Base-by-base conservation (phyloP, 1,140 invertebrate genomes). In the Dinoponera quadriceps region DNA sequence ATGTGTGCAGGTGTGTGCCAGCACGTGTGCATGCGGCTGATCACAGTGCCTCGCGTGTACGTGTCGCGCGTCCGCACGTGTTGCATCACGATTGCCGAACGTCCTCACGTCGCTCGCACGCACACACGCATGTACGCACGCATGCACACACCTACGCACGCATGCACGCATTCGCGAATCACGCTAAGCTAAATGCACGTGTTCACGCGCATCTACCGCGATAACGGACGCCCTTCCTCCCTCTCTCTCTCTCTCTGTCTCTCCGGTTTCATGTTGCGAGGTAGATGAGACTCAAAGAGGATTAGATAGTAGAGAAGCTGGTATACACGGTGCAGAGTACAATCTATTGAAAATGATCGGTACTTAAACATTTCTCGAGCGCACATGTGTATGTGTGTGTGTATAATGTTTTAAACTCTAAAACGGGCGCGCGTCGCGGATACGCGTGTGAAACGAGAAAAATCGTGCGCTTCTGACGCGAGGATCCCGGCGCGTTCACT, bases 181-280 rank as follows among this genome's bases (percentile, higher is more conserved):
- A 81, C 54, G 51, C 72, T 73, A 74, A 85, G 73, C 83, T 65
- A 80, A 88, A 88, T 83, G 80, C 66, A 74, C 83, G 83, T 88
- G 83, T 88, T 85, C 83, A 85, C 73, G 78, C 78, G 73, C 69
- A 59, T 83, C 78, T 20, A 27, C 29, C 25, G 33, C 54, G 87
- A 85, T 88, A 85, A 88, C 68, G 59, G 68, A 72, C 49, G 55
- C 48, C 48, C 27, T 63, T 9, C 55, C 27, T 55, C 9, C 59
- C 63, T 68, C 27, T 48, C 62, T 55, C 20, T 78, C 29, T 38
- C 22, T 57, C 29, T n/a, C 29, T 27, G 16, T 27, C 44, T 77
- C 51, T 60, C 33, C 20, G 38, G 0, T 65, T 29, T 84, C 85
- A 27, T 48, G 69, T 74, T 73, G 59, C 66, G 60, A 87, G 33